phyloP scores from a whole-genome alignment of 2,797 vertebrate species.

The Sebastes oblongus region DNA sequence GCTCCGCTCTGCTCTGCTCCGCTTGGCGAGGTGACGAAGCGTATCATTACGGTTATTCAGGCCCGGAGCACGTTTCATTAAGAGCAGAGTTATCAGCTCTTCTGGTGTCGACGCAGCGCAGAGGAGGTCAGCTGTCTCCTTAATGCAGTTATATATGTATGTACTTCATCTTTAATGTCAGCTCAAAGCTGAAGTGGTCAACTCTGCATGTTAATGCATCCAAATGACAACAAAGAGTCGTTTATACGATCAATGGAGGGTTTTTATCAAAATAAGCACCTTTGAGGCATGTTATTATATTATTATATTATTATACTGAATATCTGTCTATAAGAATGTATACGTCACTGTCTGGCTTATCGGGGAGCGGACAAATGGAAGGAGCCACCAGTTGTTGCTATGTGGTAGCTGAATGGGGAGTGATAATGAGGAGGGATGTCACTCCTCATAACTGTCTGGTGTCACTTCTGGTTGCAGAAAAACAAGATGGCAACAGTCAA shows the following conservation, averaged over 20 bases:
- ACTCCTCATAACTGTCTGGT: no score
- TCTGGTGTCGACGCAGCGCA: background rate
- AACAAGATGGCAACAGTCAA: no score
- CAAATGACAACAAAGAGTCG: background rate
- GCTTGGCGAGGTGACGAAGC: background rate
- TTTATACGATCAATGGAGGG: background rate
- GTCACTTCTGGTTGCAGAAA: no score
- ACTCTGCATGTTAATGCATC: background rate
- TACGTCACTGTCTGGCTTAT: background rate
- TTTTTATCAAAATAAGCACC: background rate
- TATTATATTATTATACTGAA: background rate
- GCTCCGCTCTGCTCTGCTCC: background rate
- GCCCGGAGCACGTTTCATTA: background rate
- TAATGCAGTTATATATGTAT: background rate
- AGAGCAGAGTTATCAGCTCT: background rate
- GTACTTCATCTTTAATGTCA: background rate
- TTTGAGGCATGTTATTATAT: background rate
- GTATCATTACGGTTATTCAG: slow-evolving; percentile 17
- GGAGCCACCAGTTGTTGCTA: background rate
- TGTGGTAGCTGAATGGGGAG: background rate
- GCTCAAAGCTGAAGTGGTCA: background rate
- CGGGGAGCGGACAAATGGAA: background rate
- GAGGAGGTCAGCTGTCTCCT: background rate
- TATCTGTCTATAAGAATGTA: background rate
- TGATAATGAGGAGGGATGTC: no score